Percentiles rank a stretch among this genome's conserved stretches.
Conservation (phyloP, 2,888 invertebrate species). For the Buathra laborator region DNA sequence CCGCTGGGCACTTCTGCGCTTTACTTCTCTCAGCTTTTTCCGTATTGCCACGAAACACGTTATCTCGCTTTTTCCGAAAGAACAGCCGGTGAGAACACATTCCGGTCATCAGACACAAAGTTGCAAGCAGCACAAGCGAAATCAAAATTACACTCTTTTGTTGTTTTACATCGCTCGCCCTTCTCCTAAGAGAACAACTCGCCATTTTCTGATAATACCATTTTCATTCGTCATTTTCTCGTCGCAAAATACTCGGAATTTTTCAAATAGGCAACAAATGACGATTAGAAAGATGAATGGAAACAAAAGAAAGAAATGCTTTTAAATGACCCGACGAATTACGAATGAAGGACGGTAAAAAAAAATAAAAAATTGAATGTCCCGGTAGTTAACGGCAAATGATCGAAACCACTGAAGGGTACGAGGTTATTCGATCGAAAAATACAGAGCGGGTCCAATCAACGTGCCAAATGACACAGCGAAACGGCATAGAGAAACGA, state of each 20-base stretch:
- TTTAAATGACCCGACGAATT: not conserved
- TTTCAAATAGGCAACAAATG: too few species aligned
- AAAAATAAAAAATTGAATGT: not conserved
- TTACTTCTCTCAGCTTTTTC: conserved; percentile 15
- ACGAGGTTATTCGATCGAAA: not conserved
- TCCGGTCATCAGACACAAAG: not conserved
- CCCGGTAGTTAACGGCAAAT: not conserved
- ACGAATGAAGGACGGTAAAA: not conserved
- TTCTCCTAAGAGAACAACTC: too few species aligned
- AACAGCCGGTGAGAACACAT: not conserved
- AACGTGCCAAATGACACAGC: not conserved
- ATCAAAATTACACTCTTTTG: too few species aligned
- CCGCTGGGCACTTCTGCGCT: not conserved
- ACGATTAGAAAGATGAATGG: not conserved
- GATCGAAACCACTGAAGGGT: not conserved
- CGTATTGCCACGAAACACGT: conserved; percentile 1
- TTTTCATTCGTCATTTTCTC: too few species aligned
- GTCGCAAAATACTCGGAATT: too few species aligned
- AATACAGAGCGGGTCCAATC: not conserved
- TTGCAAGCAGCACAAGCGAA: not conserved
- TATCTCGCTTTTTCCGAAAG: not conserved
- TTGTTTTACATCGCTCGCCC: too few species aligned
- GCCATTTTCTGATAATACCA: too few species aligned
- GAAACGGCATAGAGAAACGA: not conserved
- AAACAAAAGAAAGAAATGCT: not conserved